These are phyloP conservation scores for Amphipyra berbera DNA, from an alignment of 2,888 invertebrate species.

Conservation along the genomic window DNA sequence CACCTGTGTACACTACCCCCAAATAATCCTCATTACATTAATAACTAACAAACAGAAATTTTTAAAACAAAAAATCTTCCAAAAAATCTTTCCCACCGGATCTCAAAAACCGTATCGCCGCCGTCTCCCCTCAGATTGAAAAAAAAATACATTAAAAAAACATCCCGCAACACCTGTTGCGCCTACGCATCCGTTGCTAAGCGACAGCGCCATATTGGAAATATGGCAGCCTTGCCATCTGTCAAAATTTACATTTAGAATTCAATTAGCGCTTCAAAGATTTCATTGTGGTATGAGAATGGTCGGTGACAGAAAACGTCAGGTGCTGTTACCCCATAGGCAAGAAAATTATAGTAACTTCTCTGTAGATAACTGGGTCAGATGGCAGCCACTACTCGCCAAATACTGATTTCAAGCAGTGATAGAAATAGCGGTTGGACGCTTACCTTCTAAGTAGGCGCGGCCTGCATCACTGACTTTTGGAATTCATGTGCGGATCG, in stretches of 20 bases:
- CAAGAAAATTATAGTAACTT: too few species aligned
- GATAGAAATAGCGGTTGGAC: too few species aligned
- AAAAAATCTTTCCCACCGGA: constrained; percentile 74
- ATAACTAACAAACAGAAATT: constrained; percentile 46
- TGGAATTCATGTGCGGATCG: too few species aligned
- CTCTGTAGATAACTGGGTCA: too few species aligned
- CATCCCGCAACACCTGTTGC: constrained; percentile 83
- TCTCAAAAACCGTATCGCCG: constrained; percentile 81
- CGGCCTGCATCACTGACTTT: too few species aligned
- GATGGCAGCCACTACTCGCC: too few species aligned
- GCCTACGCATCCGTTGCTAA: constrained; percentile 81
- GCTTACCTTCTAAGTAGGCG: too few species aligned
- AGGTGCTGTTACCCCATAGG: too few species aligned
- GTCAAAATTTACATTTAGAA: constrained; percentile 83
- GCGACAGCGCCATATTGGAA: constrained; percentile 76
- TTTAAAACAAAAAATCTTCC: constrained; percentile 54
- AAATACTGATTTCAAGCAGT: too few species aligned
- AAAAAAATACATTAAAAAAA: constrained; percentile 69
- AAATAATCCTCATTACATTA: constrained; percentile 40
- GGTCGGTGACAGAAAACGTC: neutral
- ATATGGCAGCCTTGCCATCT: constrained; percentile 81
- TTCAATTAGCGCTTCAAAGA: constrained; percentile 59
- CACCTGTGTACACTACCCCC: constrained; percentile 41
- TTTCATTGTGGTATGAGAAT: neutral
- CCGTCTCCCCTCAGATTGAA: constrained; percentile 64